A percentile compares a stretch with the other conserved stretches of the same genome.
phyloP scores from a whole-genome alignment of 2,113 vertebrate species.

The Pteropus alecto region DNA sequence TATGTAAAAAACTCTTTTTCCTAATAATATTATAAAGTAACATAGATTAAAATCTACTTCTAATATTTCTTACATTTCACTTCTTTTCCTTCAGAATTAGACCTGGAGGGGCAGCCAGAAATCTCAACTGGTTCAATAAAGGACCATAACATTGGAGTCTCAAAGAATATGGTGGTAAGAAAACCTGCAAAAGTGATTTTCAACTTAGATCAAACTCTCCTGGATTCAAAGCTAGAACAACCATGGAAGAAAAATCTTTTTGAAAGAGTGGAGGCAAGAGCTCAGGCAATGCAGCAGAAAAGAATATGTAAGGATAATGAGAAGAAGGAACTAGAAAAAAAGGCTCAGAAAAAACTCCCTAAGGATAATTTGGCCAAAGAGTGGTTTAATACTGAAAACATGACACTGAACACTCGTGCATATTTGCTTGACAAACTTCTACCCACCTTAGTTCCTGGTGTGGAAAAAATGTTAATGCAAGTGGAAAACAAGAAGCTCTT shows the following conservation, averaged over 20 bases:
- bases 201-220: neutral
- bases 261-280: conserved; percentile 78
- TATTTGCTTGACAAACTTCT: conserved; percentile 86
- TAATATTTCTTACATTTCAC: conserved; percentile 27
- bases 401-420: conserved; percentile 70
- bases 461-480: conserved; percentile 81
- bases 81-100: conserved; percentile 44
- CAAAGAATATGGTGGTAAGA: neutral
- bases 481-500: conserved; percentile 82
- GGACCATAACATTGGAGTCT: neutral
- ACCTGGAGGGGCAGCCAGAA: neutral
- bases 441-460: conserved; percentile 83
- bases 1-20: neutral
- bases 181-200: conserved; percentile 37
- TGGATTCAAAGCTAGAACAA: neutral
- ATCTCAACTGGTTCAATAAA: neutral
- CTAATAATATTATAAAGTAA: conserved; percentile 19
- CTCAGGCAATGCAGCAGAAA: conserved; percentile 77
- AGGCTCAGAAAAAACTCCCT: conserved; percentile 57
- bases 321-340: conserved; percentile 73
- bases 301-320: conserved; percentile 58
- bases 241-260: conserved; percentile 77
- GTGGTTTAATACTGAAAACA: conserved; percentile 80
- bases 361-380: conserved; percentile 78
- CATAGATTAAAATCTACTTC: conserved; percentile 35